Evolutionary conservation across 2,797 vertebrate genomes (phyloP).

Genomic region (Odontamblyopus rebecca): DNA sequence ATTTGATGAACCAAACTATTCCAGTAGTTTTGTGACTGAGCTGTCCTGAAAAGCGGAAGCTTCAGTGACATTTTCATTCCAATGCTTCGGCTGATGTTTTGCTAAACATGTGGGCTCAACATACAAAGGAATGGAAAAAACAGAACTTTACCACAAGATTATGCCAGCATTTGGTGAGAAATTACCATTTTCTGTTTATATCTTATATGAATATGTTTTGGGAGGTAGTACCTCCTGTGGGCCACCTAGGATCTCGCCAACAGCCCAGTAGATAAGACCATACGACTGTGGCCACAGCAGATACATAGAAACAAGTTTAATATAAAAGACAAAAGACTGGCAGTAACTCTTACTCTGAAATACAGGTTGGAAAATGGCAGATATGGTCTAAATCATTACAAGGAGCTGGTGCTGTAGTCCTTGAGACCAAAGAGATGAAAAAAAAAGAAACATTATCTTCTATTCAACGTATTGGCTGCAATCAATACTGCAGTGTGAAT

Average conservation of each 20-base stretch:
- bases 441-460: slow-evolving; percentile 52
- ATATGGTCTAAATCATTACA: slow-evolving; percentile 37
- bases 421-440: slow-evolving; percentile 32
- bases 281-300: too few relatives aligned
- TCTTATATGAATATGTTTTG: too few relatives aligned
- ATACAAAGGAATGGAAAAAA: too few relatives aligned
- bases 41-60: neutral
- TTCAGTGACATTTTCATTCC: too few relatives aligned
- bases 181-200: too few relatives aligned
- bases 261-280: too few relatives aligned
- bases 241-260: too few relatives aligned
- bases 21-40: neutral
- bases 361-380: slow-evolving; percentile 1
- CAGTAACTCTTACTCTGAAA: neutral
- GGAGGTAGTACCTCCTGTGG: too few relatives aligned
- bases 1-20: neutral
- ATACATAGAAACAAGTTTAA: neutral
- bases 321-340: neutral
- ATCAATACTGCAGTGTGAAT: slow-evolving; percentile 60
- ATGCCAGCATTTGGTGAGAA: too few relatives aligned
- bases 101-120: too few relatives aligned
- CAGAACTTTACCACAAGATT: too few relatives aligned
- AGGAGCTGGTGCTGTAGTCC: slow-evolving; percentile 18
- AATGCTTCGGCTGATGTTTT: too few relatives aligned
- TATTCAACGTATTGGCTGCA: slow-evolving; percentile 50